These are phyloP conservation scores for Cyprinodon variegatus DNA, from an alignment of 2,113 vertebrate genomes.

Conservation along the genomic window DNA sequence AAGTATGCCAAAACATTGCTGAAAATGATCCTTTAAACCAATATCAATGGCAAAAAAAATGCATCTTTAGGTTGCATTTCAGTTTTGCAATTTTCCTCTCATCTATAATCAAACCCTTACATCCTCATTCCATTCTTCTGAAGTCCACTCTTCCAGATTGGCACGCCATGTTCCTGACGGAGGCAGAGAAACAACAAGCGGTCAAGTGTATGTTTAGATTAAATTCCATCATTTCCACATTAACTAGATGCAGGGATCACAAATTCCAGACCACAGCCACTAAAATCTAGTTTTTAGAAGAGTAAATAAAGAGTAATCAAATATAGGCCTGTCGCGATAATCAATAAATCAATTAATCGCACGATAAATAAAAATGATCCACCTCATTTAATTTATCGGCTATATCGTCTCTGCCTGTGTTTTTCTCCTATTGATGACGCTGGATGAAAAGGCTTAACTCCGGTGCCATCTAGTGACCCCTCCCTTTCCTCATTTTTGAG, in stretches of 20 bases:
- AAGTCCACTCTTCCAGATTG: constrained; percentile 91
- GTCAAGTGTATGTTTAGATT: not conserved
- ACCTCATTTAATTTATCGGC: too few species aligned
- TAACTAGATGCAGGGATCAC: not conserved
- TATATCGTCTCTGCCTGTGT: too few species aligned
- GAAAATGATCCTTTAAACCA: not conserved
- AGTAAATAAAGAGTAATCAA: too few species aligned
- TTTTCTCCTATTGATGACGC: too few species aligned
- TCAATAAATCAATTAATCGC: too few species aligned
- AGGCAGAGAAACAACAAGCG: constrained; percentile 1
- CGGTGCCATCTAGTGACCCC: too few species aligned
- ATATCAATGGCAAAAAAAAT: not conserved
- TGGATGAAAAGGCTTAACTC: too few species aligned
- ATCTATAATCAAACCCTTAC: constrained; percentile 72
- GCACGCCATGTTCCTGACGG: constrained; percentile 87
- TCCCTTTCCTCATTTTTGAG: too few species aligned
- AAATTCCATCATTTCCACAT: not conserved
- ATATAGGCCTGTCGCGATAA: too few species aligned
- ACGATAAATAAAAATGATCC: too few species aligned
- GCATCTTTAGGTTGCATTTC: too few species aligned
- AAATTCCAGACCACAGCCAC: not conserved
- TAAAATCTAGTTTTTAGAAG: too few species aligned
- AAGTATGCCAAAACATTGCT: not conserved
- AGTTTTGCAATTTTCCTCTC: not conserved
- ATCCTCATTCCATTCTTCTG: constrained; percentile 98